Evolutionary conservation across 2,888 invertebrate genomes (phyloP), one percentile per base, ranked within the genome.

Genomic region (Protonemura montana): DNA sequence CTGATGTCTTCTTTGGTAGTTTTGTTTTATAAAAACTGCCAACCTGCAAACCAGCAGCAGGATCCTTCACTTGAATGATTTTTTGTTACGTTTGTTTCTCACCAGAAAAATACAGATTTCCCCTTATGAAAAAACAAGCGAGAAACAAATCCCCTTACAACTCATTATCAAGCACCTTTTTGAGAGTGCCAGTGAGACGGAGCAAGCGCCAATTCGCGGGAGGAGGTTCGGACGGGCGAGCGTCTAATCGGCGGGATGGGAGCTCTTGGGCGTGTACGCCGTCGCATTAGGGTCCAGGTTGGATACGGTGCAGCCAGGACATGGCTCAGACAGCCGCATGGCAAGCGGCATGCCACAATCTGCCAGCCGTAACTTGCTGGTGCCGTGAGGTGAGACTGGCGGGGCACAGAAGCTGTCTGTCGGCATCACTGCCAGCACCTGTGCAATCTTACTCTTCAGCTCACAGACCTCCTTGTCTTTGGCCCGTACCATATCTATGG

Each of bases 391-490:
- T 30, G 30, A 87, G 88, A 93, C 92, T 81, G 93, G 91, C 86
- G 93, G 92, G 30, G 90, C 89, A 87, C 92, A 90, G 90, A 95
- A 93, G 86, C 93, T 92, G 90, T 96, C 96, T 88, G 94, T 93
- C 85, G 97, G 97, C 96, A 98, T 97, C 88, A 98, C 97, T 30
- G 98, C 98, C 92, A 98, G 92, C 91, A 98, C 95, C 92, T 98
- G 98, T 88, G 98, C 98, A 91, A 97, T 95, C 93, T 97, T 96
- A 87, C 95, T 94, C 91, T 98, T 98, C 89, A 98, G 93, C 91
- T 97, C 97, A 89, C 96, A 96, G 89, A 98, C 95, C 92, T 98
- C 98, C 90, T 97, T 96, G 89, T 98, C 98, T 92, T 97, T 97
- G 89, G 95, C 94, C 89, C 95, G 94, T 91, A 97, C 95, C 90